phyloP scores from a whole-genome alignment of 2,888 invertebrate genomes.

The Eueremaeus valkanovi region DNA sequence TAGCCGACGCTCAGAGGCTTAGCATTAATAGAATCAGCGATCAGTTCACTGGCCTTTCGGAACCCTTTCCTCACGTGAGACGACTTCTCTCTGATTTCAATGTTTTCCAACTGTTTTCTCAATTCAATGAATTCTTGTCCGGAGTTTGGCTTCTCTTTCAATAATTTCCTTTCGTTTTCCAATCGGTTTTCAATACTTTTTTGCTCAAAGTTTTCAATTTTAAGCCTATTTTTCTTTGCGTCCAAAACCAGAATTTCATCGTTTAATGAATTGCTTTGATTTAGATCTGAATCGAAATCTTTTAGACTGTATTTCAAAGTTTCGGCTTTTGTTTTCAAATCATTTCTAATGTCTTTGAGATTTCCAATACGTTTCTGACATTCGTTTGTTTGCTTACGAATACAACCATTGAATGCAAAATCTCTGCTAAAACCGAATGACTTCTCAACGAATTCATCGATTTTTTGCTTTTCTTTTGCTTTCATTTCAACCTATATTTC shows the following conservation, averaged over 20 bases:
- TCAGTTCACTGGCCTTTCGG: neutral
- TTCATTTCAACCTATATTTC: neutral
- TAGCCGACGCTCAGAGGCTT: too few relatives aligned
- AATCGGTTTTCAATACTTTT: neutral
- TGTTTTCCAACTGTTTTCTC: neutral
- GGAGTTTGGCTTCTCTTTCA: neutral
- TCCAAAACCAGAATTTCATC: neutral
- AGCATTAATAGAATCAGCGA: neutral
- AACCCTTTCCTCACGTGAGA: neutral
- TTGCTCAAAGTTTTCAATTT: neutral
- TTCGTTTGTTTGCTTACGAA: neutral
- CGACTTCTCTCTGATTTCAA: neutral
- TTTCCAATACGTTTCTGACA: neutral
- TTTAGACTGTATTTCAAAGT: neutral
- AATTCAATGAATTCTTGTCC: neutral
- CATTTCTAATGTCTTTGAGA: neutral
- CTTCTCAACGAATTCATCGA: neutral
- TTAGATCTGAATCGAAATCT: neutral
- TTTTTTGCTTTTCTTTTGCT: neutral
- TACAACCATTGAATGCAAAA: neutral
- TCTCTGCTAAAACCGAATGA: neutral
- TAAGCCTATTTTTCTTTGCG: neutral
- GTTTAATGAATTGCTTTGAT: neutral
- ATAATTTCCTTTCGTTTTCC: neutral
- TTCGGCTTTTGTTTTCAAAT: neutral